Evolutionary conservation across 2,888 invertebrate genomes (phyloP), one percentile per base, ranked within the genome.

Genomic region (Parapristionchus giblindavisi): DNA sequence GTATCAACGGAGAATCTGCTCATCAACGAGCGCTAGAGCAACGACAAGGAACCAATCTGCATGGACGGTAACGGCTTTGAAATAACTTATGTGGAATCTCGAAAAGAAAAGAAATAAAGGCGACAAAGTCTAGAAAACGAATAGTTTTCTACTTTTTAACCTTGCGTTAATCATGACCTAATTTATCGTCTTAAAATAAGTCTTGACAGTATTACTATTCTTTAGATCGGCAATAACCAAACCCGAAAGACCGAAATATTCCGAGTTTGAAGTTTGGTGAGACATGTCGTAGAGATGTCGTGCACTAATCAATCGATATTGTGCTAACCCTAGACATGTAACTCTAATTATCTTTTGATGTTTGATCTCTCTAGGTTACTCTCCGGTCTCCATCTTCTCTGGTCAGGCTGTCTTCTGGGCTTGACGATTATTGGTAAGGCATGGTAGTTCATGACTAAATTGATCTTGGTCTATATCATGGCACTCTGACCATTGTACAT

Each of bases 401-500:
- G 85, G 84, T 82, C 85, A 8, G 76, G 80, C 21, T 83, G 83
- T 75, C 81, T 86, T 63, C 76, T 87, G 48, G 84, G 80, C 3
- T 68, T 87, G 40, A 83, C 81, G 21, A 79, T 85, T 34, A 75
- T 88, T n/a, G 86, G 73, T 71, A 17, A 1, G 29, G 27, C 29
- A 3, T 36, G 21, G 21, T 21, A 36, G 21, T 60, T 38, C 6
- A 54, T 27, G 14, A 24, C 17, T 54, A 14, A 24, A 54, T 17
- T 54, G 6, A n/a, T 27, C 27, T 8, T 8, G 17, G 8, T 14
- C 8, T 14, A 43, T 14, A 43, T 43, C 48, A 14, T 43, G 48
- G 17, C 48, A 54, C 24, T 24, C 2, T 27, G 52, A 52, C 27
- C 6, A 8, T 52, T 21, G 4, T 56, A n/a, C 17, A 32, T 11